phyloP scores from a whole-genome alignment of 2,888 invertebrate genomes.

The Drosophila silvestris region DNA sequence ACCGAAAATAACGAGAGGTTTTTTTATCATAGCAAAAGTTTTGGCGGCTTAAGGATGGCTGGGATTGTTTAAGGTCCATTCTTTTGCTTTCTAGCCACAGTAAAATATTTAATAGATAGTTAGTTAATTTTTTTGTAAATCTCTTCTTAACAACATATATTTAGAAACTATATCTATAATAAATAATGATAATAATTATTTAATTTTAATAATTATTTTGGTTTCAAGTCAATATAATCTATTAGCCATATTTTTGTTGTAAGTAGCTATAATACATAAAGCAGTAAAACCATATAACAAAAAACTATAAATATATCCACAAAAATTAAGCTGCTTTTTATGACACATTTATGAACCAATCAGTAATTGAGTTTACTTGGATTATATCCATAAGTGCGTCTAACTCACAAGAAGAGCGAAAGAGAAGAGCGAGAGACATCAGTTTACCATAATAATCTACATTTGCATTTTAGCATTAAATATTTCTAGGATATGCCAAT shows the following conservation, averaged over 20 bases:
- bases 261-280: neutral
- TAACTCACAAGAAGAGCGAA: neutral
- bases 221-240: neutral
- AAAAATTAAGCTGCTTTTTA: slow-evolving; percentile 8
- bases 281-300: neutral
- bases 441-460: slow-evolving; percentile 4
- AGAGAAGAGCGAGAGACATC: neutral
- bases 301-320: neutral
- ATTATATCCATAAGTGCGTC: neutral
- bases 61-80: neutral
- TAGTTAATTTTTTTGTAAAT: neutral
- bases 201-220: neutral
- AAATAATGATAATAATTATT: neutral
- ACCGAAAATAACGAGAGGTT: neutral
- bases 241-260: neutral
- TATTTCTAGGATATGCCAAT: neutral
- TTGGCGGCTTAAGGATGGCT: neutral
- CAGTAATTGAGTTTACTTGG: slow-evolving; percentile 4
- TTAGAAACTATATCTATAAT: neutral
- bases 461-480: neutral
- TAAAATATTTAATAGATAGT: neutral
- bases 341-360: neutral
- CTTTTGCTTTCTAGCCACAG: neutral
- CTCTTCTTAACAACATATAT: neutral
- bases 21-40: neutral